These are phyloP conservation scores for Trachymyrmex cornetzi DNA, from an alignment of 1,140 invertebrate species.

Conservation along the genomic window DNA sequence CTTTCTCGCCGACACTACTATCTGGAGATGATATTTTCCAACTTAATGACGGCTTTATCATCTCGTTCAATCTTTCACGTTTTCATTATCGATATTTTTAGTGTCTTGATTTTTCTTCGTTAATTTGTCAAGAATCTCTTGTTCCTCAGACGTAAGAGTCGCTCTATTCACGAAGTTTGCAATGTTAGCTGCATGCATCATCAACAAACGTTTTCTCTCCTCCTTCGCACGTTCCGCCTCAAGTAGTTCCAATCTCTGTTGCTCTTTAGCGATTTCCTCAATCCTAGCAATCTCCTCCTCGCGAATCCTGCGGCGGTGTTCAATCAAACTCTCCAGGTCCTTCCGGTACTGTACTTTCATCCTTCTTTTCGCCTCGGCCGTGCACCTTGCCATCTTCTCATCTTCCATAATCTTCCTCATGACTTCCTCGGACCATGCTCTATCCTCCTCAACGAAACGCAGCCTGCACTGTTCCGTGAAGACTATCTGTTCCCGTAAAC, in stretches of 20 bases:
- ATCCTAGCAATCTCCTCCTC: constrained; percentile 69
- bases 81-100: background rate
- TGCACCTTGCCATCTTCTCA: constrained; percentile 72
- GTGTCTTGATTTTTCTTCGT: background rate
- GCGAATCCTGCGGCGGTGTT: constrained; percentile 71
- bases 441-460: constrained; percentile 72
- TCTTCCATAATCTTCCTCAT: constrained; percentile 77
- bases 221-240: constrained; percentile 56
- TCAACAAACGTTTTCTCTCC: constrained; percentile 75
- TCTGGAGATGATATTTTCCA: background rate
- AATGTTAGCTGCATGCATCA: constrained; percentile 73
- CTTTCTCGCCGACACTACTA: background rate
- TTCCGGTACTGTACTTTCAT: constrained; percentile 71
- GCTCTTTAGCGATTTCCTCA: constrained; percentile 90
- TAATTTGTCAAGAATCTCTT: constrained; percentile 45
- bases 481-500: constrained; percentile 76
- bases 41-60: background rate
- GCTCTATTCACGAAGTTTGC: constrained; percentile 73
- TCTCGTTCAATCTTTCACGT: background rate
- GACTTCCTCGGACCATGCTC: constrained; percentile 73
- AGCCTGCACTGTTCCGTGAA: constrained; percentile 74
- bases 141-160: constrained; percentile 73
- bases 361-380: constrained; percentile 72
- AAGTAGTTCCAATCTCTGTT: constrained; percentile 92
- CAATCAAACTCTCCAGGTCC: constrained; percentile 77